These are phyloP conservation scores for Listronotus bonariensis DNA, from an alignment of 1,140 invertebrate species.

Conservation along the genomic window DNA sequence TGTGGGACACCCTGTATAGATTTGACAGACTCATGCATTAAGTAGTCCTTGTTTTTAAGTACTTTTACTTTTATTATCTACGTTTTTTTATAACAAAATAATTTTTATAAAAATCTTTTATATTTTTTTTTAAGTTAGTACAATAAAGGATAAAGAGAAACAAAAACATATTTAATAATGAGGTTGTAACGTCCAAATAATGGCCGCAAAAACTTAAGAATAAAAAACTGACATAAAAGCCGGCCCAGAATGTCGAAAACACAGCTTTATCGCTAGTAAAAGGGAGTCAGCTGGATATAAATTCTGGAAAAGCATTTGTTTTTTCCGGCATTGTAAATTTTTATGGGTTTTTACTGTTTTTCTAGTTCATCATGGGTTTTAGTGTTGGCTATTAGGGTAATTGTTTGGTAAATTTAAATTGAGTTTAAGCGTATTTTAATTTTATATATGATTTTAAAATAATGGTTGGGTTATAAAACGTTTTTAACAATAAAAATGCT, in stretches of 20 bases:
- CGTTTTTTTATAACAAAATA: too few relatives aligned
- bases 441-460: too few relatives aligned
- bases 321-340: slow-evolving; percentile 15
- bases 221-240: slow-evolving; percentile 11
- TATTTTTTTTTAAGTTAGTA: too few relatives aligned
- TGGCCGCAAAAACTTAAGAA: slow-evolving; percentile 1
- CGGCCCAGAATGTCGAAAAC: slow-evolving; percentile 15
- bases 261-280: slow-evolving; percentile 19
- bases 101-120: too few relatives aligned
- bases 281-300: slow-evolving; percentile 18
- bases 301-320: slow-evolving; percentile 17
- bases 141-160: neutral
- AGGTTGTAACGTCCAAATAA: slow-evolving; percentile 7
- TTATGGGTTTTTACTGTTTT: slow-evolving; percentile 11
- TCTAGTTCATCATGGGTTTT: slow-evolving; percentile 11
- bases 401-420: slow-evolving; percentile 8
- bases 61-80: too few relatives aligned
- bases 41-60: too few relatives aligned
- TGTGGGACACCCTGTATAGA: too few relatives aligned
- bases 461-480: too few relatives aligned
- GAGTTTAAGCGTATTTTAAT: too few relatives aligned
- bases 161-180: slow-evolving; percentile 1
- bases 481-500: too few relatives aligned
- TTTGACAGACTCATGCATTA: too few relatives aligned
- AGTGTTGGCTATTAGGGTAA: neutral